Evolutionary conservation across 1,140 invertebrate species (phyloP).

Genomic region (Zaprionus lachaisei): DNA sequence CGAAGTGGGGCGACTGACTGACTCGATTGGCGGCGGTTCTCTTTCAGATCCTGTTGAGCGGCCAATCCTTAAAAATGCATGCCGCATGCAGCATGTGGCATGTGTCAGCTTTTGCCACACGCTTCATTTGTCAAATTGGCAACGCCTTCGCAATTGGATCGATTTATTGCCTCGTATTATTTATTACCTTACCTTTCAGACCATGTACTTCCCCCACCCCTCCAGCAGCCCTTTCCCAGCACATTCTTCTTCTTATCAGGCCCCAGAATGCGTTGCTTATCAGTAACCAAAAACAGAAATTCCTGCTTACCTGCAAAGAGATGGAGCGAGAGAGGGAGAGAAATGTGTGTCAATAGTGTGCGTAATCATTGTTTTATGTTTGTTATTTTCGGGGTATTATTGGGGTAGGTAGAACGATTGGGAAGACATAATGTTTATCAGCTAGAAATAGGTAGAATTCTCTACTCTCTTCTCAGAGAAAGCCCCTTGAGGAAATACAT

Average conservation of each 20-base stretch:
- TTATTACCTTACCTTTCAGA: constrained; percentile 6
- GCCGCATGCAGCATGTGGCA: constrained; percentile 12
- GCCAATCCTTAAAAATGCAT: not conserved
- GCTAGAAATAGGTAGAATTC: not conserved
- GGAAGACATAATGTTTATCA: not conserved
- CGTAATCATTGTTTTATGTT: constrained; percentile 10
- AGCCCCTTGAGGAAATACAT: not conserved
- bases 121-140: constrained; percentile 64
- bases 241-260: constrained; percentile 10
- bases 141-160: constrained; percentile 24
- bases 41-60: not conserved
- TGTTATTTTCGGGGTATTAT: constrained; percentile 1
- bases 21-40: not conserved
- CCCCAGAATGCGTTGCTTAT: constrained; percentile 8
- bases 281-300: constrained; percentile 17
- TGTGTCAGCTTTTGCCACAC: constrained; percentile 50
- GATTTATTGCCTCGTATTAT: constrained; percentile 4
- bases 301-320: constrained; percentile 43
- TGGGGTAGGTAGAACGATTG: constrained; percentile 35
- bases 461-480: not conserved
- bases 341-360: constrained; percentile 32
- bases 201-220: not conserved
- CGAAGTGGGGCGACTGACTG: not conserved
- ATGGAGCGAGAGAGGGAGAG: constrained; percentile 8
- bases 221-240: not conserved